Conservation (phyloP, 2,888 invertebrate genomes). For the Ryuthela nishihirai region DNA sequence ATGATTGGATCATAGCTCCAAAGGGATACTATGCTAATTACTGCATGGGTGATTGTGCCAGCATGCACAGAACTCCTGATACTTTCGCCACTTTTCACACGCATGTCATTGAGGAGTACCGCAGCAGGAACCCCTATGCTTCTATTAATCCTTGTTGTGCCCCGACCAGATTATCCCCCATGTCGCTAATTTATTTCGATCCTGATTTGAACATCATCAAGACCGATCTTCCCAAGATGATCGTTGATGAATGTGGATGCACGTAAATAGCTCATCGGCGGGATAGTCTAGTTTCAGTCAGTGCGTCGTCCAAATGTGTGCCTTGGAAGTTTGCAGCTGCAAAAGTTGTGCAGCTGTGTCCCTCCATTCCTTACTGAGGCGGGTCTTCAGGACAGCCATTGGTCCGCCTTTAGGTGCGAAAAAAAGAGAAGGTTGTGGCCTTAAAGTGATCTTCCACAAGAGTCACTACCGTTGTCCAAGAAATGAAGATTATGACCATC, state of each 20-base stretch:
- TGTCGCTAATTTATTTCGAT: constrained; percentile 89
- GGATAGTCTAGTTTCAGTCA: too few species aligned
- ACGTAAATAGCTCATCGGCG: constrained; percentile 66
- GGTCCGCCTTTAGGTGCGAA: too few species aligned
- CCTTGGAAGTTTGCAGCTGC: too few species aligned
- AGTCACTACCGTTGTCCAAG: too few species aligned
- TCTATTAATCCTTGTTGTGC: constrained; percentile 83
- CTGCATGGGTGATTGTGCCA: constrained; percentile 82
- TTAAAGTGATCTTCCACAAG: too few species aligned
- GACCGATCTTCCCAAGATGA: constrained; percentile 91
- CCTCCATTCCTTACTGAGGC: constrained; percentile 26
- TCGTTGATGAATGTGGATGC: constrained; percentile 92
- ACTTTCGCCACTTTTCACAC: constrained; percentile 83
- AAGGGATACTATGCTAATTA: constrained; percentile 90
- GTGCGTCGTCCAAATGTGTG: too few species aligned
- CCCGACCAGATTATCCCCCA: constrained; percentile 84
- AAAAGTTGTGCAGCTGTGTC: too few species aligned
- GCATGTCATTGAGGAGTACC: constrained; percentile 84
- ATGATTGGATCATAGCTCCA: constrained; percentile 90
- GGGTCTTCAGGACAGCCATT: constrained; percentile 28
- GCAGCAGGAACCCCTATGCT: constrained; percentile 55
- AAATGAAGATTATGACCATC: too few species aligned
- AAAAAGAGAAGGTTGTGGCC: too few species aligned
- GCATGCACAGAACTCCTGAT: constrained; percentile 70
- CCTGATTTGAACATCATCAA: constrained; percentile 86